phyloP scores from a whole-genome alignment of 2,797 vertebrate genomes.

The Argentina silus region DNA sequence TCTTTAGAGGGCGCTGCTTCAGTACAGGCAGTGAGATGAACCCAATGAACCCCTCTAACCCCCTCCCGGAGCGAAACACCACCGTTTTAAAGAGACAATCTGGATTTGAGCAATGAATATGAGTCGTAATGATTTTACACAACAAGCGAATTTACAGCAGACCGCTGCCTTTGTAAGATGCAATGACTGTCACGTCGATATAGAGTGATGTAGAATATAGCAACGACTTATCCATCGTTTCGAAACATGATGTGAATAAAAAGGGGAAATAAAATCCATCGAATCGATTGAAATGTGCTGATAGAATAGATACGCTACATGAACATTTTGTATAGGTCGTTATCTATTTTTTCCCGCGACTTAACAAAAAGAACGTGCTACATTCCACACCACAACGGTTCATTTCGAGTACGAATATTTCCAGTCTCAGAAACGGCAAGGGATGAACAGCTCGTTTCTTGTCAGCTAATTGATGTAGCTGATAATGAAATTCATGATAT shows the following conservation, averaged over 20 bases:
- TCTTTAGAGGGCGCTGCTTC: slow-evolving; percentile 63
- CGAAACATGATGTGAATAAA: not conserved
- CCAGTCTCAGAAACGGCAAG: too few relatives aligned
- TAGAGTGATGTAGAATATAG: not conserved
- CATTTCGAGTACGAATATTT: too few relatives aligned
- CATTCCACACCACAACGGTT: not conserved
- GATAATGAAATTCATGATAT: too few relatives aligned
- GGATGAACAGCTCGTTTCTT: too few relatives aligned
- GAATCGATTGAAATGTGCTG: not conserved
- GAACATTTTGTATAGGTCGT: not conserved
- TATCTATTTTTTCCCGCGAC: not conserved
- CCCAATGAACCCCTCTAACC: slow-evolving; percentile 72
- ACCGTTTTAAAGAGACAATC: slow-evolving; percentile 68
- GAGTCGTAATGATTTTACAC: not conserved
- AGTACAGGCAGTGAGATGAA: slow-evolving; percentile 70
- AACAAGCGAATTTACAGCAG: not conserved
- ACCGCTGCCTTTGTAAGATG: not conserved
- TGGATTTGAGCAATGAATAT: slow-evolving; percentile 15
- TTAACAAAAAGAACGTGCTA: not conserved
- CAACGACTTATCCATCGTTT: not conserved
- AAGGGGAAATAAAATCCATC: not conserved
- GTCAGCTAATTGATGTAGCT: too few relatives aligned
- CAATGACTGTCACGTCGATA: not conserved
- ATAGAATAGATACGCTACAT: not conserved
- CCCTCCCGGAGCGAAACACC: slow-evolving; percentile 68